Evolutionary conservation across 1,140 invertebrate species (phyloP), one percentile per base, ranked within the genome.

Genomic region (Drosophila hydei): DNA sequence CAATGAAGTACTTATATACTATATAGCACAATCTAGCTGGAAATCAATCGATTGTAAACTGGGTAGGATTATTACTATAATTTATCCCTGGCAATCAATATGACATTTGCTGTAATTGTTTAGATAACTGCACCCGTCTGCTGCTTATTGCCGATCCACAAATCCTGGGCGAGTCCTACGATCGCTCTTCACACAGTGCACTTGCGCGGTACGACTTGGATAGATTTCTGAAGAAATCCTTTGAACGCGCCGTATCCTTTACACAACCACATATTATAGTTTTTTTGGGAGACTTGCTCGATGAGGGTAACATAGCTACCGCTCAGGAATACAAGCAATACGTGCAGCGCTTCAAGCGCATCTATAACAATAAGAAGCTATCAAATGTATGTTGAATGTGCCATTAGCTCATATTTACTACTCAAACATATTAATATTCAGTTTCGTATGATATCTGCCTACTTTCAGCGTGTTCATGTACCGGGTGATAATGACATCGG

Each of bases 401-500:
- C n/a, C n/a, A n/a, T n/a, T n/a, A n/a, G n/a, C n/a, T n/a, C n/a
- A n/a, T n/a, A n/a, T n/a, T n/a, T n/a, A n/a, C n/a, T n/a, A n/a
- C n/a, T 11, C 30, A 12, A 11, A 5, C 19, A 7, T 27, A 27
- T 18, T 52, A 60, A 51, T 52, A 55, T 12, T 59, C 97, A 97
- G 83, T 90, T 90, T 60, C 69, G 72, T 96, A 96, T 76, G 75
- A 78, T 90, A 9, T 75, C 77, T 30, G 73, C 77, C 7, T 89
- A 78, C 30, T 78, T 79, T 30, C 88, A 91, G 90, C 95, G 94
- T 92, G 94, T 98, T 60, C 97, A 96, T 93, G 91, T 98, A 65
- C 96, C 97, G 36, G 98, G 98, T 16, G 98, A 99, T 91, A 99
- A 99, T 93, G 97, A 99, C 90, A 97, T 99, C 76, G 98, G 97